Conservation (phyloP, 2,888 invertebrate species). For the Chrysolina oricalcia region DNA sequence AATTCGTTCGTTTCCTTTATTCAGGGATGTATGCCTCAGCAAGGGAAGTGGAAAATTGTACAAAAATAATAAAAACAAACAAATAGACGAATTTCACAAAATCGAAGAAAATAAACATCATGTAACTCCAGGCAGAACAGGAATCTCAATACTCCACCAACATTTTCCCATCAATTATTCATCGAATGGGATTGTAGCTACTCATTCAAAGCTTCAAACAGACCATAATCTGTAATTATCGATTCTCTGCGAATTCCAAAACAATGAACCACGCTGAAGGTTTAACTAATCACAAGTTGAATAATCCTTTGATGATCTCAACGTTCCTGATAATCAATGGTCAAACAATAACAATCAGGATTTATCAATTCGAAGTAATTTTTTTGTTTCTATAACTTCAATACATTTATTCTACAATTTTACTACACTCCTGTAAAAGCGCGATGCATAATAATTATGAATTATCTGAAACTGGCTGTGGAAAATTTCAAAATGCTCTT, state of each 20-base stretch:
- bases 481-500: too few relatives aligned
- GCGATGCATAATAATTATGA: too few relatives aligned
- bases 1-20: too few relatives aligned
- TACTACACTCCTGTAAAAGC: too few relatives aligned
- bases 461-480: too few relatives aligned
- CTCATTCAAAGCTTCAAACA: constrained; percentile 14
- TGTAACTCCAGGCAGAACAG: background rate
- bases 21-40: too few relatives aligned
- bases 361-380: background rate
- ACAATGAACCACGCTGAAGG: constrained; percentile 12
- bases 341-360: background rate
- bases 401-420: too few relatives aligned
- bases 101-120: too few relatives aligned
- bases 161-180: constrained; percentile 4
- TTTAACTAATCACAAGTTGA: constrained; percentile 31
- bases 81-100: too few relatives aligned
- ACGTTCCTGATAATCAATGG: constrained; percentile 22
- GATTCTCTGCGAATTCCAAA: constrained; percentile 13
- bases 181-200: background rate
- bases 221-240: constrained; percentile 23
- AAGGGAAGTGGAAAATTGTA: too few relatives aligned
- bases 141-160: background rate
- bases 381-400: background rate
- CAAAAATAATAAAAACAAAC: too few relatives aligned
- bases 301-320: constrained; percentile 31